Evolutionary conservation across 2,113 vertebrate species (phyloP).

Genomic region (Zootoca vivipara): DNA sequence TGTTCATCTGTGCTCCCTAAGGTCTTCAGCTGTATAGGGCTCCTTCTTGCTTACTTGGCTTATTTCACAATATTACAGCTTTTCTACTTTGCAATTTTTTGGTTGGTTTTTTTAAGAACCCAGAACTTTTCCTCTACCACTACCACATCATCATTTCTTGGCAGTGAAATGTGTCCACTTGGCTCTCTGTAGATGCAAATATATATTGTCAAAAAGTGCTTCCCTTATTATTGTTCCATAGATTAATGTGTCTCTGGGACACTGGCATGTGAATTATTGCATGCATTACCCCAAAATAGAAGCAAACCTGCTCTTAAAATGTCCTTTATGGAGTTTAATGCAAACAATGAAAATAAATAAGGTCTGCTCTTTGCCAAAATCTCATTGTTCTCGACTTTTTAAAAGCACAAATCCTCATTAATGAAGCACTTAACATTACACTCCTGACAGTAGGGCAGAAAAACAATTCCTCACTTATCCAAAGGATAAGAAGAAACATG

Average conservation of each 20-base stretch:
- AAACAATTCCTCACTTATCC: slow-evolving; percentile 73
- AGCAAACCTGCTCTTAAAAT: slow-evolving; percentile 69
- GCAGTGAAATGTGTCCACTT: slow-evolving; percentile 48
- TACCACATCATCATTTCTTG: slow-evolving; percentile 42
- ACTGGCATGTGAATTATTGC: slow-evolving; percentile 66
- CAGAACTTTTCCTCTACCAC: slow-evolving; percentile 33
- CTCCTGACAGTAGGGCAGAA: slow-evolving; percentile 68
- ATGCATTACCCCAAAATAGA: slow-evolving; percentile 63
- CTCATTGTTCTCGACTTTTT: slow-evolving; percentile 72
- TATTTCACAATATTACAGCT: slow-evolving; percentile 37
- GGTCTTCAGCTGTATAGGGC: rapidly evolving
- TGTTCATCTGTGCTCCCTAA: background rate
- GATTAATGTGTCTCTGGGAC: slow-evolving; percentile 70
- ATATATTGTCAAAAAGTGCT: slow-evolving; percentile 69
- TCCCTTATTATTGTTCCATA: slow-evolving; percentile 63
- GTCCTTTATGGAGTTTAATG: slow-evolving; percentile 67
- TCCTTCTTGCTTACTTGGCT: background rate
- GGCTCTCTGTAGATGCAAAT: slow-evolving; percentile 67
- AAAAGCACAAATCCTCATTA: slow-evolving; percentile 76
- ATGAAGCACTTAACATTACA: slow-evolving; percentile 78
- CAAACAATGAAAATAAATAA: slow-evolving; percentile 75
- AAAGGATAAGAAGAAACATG: slow-evolving; percentile 70
- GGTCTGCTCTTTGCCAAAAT: slow-evolving; percentile 69
- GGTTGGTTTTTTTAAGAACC: slow-evolving; percentile 23
- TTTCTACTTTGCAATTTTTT: slow-evolving; percentile 31